Percentiles rank a stretch among this genome's conserved stretches.
Evolutionary conservation across 37 sponge, comb jelly and placozoan species (phyloP).

Genomic region (Beroe ovata): DNA sequence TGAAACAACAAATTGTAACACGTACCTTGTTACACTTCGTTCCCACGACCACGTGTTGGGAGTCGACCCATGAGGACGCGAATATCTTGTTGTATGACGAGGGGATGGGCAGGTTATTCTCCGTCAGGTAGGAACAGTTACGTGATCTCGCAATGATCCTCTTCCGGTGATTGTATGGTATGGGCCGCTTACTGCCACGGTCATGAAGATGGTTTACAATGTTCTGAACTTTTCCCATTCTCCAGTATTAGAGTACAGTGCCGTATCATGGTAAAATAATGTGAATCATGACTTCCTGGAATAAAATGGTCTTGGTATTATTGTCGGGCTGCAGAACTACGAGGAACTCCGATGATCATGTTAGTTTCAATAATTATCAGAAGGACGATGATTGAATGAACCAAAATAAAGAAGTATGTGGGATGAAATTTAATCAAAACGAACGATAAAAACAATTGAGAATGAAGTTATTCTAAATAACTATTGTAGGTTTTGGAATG

Average conservation of each 20-base stretch:
- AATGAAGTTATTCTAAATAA: too few species aligned
- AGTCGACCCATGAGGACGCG: slow-evolving; percentile 9
- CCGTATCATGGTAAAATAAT: background rate
- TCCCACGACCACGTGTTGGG: slow-evolving; percentile 31
- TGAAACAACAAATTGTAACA: too few species aligned
- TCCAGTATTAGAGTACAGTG: background rate
- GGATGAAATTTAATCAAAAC: too few species aligned
- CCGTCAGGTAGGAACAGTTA: slow-evolving; percentile 38
- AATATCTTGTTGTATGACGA: slow-evolving; percentile 29
- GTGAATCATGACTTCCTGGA: background rate
- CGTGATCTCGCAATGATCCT: background rate
- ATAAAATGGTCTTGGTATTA: background rate
- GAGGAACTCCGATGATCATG: too few species aligned
- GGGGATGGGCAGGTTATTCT: background rate
- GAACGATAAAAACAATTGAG: too few species aligned
- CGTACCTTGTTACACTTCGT: slow-evolving; percentile 46
- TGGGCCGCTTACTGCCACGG: slow-evolving; percentile 24
- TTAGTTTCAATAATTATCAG: too few species aligned
- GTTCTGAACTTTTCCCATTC: slow-evolving; percentile 48
- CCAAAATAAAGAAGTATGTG: too few species aligned
- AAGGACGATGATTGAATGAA: too few species aligned
- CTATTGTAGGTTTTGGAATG: too few species aligned
- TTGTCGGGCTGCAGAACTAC: background rate
- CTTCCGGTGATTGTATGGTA: slow-evolving; percentile 43
- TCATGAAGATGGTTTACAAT: slow-evolving; percentile 2